These are phyloP conservation scores for Neoarius graeffei DNA, from an alignment of 2,113 vertebrate species.

Conservation along the genomic window DNA sequence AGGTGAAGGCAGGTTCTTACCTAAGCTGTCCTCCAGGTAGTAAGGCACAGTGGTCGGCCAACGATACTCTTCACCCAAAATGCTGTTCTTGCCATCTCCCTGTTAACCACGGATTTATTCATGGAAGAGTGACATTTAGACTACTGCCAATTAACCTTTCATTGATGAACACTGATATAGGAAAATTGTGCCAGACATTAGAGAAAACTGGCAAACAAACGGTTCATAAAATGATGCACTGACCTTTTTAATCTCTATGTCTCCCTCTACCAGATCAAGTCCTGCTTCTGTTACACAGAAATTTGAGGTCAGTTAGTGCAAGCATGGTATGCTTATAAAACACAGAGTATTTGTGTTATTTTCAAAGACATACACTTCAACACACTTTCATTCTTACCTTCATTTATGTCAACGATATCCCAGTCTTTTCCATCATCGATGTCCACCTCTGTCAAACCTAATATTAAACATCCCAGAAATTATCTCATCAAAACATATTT, in stretches of 20 bases:
- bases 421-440: constrained; percentile 77
- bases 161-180: background rate
- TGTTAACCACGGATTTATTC: constrained; percentile 39
- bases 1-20: constrained; percentile 61
- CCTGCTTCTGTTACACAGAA: constrained; percentile 71
- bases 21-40: constrained; percentile 81
- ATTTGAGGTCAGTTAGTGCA: constrained; percentile 22
- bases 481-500: background rate
- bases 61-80: constrained; percentile 77
- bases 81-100: constrained; percentile 72
- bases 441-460: constrained; percentile 67
- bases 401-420: constrained; percentile 85
- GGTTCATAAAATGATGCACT: constrained; percentile 59
- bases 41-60: constrained; percentile 87
- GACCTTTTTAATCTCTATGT: constrained; percentile 76
- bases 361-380: background rate
- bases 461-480: background rate
- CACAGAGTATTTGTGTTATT: background rate
- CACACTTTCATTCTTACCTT: constrained; percentile 69
- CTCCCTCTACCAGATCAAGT: constrained; percentile 84
- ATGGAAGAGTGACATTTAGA: background rate
- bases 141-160: background rate
- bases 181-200: background rate
- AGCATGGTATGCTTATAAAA: background rate
- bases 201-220: constrained; percentile 34